phyloP scores from a whole-genome alignment of 2,888 invertebrate genomes.

The Epiblema foenella region DNA sequence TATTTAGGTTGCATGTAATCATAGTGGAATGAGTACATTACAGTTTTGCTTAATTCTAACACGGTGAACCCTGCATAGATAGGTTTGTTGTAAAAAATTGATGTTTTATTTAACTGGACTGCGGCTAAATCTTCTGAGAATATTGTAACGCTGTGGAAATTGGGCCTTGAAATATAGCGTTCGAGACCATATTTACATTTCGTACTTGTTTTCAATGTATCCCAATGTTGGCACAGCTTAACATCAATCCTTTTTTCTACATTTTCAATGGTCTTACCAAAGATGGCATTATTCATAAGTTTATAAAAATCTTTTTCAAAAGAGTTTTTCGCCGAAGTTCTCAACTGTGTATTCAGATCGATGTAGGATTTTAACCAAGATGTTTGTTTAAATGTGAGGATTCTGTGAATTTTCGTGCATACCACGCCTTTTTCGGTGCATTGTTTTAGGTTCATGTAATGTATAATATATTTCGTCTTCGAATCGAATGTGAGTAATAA shows the following conservation, averaged over 20 bases:
- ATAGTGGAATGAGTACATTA: constrained; percentile 15
- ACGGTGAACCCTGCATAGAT: constrained; percentile 41
- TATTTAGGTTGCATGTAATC: constrained; percentile 14
- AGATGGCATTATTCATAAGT: constrained; percentile 26
- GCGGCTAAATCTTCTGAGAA: constrained; percentile 44
- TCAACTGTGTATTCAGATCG: constrained; percentile 15
- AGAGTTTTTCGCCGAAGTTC: constrained; percentile 3
- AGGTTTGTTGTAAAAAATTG: constrained; percentile 42
- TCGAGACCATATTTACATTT: constrained; percentile 21
- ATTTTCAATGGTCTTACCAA: constrained; percentile 34
- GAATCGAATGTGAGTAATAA: constrained; percentile 48
- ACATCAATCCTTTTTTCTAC: constrained; percentile 30
- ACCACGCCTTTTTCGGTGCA: constrained; percentile 48
- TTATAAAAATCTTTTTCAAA: constrained; percentile 33
- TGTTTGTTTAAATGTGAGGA: constrained; percentile 33
- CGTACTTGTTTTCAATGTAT: background rate
- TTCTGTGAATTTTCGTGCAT: constrained; percentile 47
- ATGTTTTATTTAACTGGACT: constrained; percentile 42
- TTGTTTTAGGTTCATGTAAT: constrained; percentile 52
- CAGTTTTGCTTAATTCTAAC: background rate
- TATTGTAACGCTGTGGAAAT: constrained; percentile 18
- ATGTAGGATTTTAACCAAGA: constrained; percentile 25
- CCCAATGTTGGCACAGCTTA: constrained; percentile 1
- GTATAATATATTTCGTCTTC: constrained; percentile 48
- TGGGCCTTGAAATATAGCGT: constrained; percentile 14